These are phyloP conservation scores for Amniataba percoides DNA, from an alignment of 2,797 vertebrate species.

Conservation along the genomic window DNA sequence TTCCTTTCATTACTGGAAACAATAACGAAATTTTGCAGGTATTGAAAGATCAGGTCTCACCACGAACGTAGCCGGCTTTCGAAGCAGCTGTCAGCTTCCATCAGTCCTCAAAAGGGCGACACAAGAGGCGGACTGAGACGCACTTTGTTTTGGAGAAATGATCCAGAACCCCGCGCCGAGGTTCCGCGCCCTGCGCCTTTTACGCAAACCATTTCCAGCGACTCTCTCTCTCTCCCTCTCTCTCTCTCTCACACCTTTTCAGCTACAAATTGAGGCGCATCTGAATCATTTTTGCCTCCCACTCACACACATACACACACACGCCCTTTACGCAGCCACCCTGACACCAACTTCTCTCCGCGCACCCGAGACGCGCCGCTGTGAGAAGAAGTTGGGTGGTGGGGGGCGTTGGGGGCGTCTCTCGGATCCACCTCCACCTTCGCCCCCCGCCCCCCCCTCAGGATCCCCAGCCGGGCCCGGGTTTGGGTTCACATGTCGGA, in stretches of 20 bases:
- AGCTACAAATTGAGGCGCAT: conserved; percentile 37
- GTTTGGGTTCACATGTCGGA: neutral
- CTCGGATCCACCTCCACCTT: conserved; percentile 49
- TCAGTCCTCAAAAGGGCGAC: conserved; percentile 59
- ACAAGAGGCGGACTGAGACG: conserved; percentile 5
- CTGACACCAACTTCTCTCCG: conserved; percentile 60
- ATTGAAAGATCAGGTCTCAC: conserved; percentile 60
- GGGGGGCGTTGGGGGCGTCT: conserved; percentile 70
- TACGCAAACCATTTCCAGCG: conserved; percentile 64
- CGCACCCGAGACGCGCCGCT: conserved; percentile 47
- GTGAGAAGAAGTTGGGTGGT: neutral
- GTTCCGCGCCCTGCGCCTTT: conserved; percentile 59
- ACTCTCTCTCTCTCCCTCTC: conserved; percentile 4
- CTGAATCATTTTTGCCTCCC: conserved; percentile 9
- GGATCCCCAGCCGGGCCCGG: conserved; percentile 1
- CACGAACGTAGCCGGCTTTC: conserved; percentile 71
- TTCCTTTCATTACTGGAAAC: conserved; percentile 10
- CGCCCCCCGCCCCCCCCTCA: too few species aligned
- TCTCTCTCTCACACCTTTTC: conserved; percentile 20
- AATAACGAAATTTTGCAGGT: neutral
- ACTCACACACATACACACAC: too few species aligned
- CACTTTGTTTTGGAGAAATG: conserved; percentile 29
- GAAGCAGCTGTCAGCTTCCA: conserved; percentile 77
- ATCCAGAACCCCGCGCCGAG: conserved; percentile 52
- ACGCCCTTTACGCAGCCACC: too few species aligned